These are phyloP conservation scores for Pipa parva DNA, from an alignment of 2,113 vertebrate genomes.

Conservation along the genomic window DNA sequence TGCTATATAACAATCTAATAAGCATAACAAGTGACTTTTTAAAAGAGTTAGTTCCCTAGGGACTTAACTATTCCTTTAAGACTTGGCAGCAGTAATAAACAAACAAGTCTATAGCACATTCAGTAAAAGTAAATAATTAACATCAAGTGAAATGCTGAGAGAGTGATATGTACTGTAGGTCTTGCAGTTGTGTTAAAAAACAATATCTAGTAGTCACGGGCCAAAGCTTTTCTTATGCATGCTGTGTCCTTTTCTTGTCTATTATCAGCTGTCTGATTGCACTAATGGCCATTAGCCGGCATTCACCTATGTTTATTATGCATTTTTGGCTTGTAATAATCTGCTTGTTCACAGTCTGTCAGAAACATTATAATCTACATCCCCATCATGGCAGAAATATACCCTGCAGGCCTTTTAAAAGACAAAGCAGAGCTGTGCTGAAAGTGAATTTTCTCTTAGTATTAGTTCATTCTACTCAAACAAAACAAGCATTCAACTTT, in stretches of 20 bases:
- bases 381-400: conserved; percentile 37
- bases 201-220: neutral
- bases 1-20: too few species aligned
- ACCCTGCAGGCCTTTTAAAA: conserved; percentile 38
- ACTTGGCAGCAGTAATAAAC: too few species aligned
- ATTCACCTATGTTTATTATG: conserved; percentile 41
- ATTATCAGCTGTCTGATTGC: conserved; percentile 42
- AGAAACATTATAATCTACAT: conserved; percentile 48
- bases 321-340: conserved; percentile 40
- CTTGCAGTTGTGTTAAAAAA: neutral
- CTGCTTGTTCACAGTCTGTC: conserved; percentile 47
- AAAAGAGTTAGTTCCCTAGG: too few species aligned
- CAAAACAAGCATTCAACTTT: conserved; percentile 8
- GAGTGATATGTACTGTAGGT: too few species aligned
- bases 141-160: neutral
- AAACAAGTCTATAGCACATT: too few species aligned
- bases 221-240: neutral
- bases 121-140: too few species aligned
- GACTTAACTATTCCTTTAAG: too few species aligned
- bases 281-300: conserved; percentile 39
- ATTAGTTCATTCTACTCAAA: neutral
- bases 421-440: conserved; percentile 10
- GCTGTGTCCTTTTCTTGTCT: neutral
- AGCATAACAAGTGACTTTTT: too few species aligned
- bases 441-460: conserved; percentile 19